phyloP scores from a whole-genome alignment of 2,888 invertebrate species.

The Drosophila suboccidentalis region DNA sequence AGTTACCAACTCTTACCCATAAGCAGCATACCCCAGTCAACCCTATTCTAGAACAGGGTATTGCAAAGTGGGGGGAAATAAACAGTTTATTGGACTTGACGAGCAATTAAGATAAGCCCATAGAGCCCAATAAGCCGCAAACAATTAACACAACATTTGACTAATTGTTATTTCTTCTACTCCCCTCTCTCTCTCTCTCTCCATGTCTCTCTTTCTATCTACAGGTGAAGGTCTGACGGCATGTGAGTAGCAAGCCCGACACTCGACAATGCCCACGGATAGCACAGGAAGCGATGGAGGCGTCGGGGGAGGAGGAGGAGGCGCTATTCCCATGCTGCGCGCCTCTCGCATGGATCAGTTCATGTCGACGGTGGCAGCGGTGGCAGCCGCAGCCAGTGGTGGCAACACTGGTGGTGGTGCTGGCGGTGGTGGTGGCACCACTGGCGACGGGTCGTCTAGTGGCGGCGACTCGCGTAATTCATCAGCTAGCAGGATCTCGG shows the following conservation, averaged over 20 bases:
- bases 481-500: conserved; percentile 84
- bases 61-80: conserved; percentile 28
- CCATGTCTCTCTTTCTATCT: conserved; percentile 4
- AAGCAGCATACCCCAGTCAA: conserved; percentile 1
- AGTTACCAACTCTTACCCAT: conserved; percentile 2
- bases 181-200: background rate
- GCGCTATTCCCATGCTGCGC: conserved; percentile 83
- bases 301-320: conserved; percentile 69
- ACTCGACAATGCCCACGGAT: conserved; percentile 82
- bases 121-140: conserved; percentile 64
- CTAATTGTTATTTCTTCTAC: conserved; percentile 67
- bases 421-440: conserved; percentile 30
- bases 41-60: conserved; percentile 10
- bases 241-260: conserved; percentile 56
- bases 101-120: conserved; percentile 76
- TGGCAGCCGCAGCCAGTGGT: conserved; percentile 63
- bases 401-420: conserved; percentile 5
- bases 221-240: conserved; percentile 68
- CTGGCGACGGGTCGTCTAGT: conserved; percentile 65
- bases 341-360: conserved; percentile 88
- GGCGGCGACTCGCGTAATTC: conserved; percentile 76
- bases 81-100: conserved; percentile 71
- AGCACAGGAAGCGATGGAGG: conserved; percentile 74
- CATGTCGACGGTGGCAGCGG: conserved; percentile 86
- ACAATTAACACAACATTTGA: conserved; percentile 71